Percentiles rank a stretch among this genome's conserved stretches.
Conservation (phyloP, 2,888 invertebrate species). For the Euspilapteryx auroguttella region DNA sequence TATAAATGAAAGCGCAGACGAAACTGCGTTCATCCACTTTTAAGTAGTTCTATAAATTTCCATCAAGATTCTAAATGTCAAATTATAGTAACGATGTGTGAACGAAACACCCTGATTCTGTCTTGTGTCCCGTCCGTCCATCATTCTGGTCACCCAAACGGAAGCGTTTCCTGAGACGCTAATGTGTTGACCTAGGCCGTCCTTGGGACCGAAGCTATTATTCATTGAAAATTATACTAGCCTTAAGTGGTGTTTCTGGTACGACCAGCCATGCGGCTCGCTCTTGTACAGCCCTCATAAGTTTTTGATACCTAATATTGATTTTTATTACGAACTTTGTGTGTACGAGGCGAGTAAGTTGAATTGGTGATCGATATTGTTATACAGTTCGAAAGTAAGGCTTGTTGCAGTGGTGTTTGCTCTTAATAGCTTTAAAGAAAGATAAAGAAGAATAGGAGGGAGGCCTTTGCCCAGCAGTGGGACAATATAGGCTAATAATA, state of each 20-base stretch:
- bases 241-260: conserved; percentile 54
- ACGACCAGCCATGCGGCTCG: conserved; percentile 24
- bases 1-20: too few relatives aligned
- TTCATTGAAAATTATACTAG: conserved; percentile 54
- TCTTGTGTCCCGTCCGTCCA: conserved; percentile 4
- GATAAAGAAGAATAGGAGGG: too few relatives aligned
- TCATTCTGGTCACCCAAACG: conserved; percentile 16
- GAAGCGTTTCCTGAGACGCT: conserved; percentile 26
- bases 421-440: too few relatives aligned
- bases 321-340: conserved; percentile 9
- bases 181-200: conserved; percentile 48
- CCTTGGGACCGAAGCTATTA: conserved; percentile 29
- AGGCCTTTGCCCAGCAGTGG: too few relatives aligned
- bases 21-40: too few relatives aligned
- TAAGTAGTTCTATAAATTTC: too few relatives aligned
- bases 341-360: too few relatives aligned
- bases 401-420: too few relatives aligned
- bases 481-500: too few relatives aligned
- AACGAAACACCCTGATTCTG: neutral
- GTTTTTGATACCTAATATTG: conserved; percentile 9
- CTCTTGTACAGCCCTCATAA: conserved; percentile 12
- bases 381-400: too few relatives aligned
- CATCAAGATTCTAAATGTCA: too few relatives aligned
- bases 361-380: too few relatives aligned
- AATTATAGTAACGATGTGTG: neutral